Evolutionary conservation across 2,113 vertebrate species (phyloP), one percentile per base, ranked within the genome.

Genomic region (Tursiops truncatus): DNA sequence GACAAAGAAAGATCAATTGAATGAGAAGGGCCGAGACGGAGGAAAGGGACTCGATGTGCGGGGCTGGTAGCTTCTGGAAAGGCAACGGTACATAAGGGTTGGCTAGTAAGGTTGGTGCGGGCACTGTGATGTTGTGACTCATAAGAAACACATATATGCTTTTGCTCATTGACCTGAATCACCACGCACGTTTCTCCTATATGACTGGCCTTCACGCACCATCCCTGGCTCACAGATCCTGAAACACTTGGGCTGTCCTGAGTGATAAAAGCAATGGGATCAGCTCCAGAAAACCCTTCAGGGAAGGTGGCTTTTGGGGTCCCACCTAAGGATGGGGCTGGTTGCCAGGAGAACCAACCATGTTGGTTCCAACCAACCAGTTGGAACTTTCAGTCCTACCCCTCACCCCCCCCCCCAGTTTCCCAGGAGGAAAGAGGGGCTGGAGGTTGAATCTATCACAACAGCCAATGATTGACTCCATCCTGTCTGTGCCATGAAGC

Each of bases 351-450:
- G 31, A 53, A 53, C 33, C 47, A 79, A 17, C 47, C 1, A 0
- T 13, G 44, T 53, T 38, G 38, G 38, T 38, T 38, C 38, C 38
- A 31, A 10, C 33, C 33, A 1, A 9, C 33, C 44, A 33, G 47
- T 4, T 33, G 28, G 47, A 77, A 53, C 18, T 50, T 77, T 77
- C 28, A 53, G 47, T 33, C 47, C 47, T 17, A 53, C 73, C 8
- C 71, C 25, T 15, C 14, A 41, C 2, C 1, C 73, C 0, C 1
- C 73, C 0, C 3, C 2, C 41, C 0, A 0, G 47, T 47, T 76
- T 76, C 73, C 26, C 73, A 47, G 41, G 44, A 76, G 41, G 26
- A 41, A 5, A 50, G 73, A 76, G 8, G 73, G 44, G 41, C 44
- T 50, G 28, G 44, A 50, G 44, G 41, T 33, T 33, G 73, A 41